Evolutionary conservation across 2,888 invertebrate genomes (phyloP), one percentile per base, ranked within the genome.

Genomic region (Aradus depressus): DNA sequence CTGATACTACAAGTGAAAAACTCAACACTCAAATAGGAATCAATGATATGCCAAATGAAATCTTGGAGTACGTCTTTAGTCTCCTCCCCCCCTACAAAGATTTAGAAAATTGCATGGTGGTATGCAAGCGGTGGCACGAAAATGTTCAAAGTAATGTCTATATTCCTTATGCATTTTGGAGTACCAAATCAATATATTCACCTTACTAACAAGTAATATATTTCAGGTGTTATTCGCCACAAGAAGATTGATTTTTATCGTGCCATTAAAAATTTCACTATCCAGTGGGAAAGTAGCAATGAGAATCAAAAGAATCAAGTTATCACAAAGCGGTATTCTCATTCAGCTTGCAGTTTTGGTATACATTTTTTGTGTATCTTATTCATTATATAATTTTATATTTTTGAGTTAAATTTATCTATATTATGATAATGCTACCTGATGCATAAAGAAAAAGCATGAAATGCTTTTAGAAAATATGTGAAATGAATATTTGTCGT

Each of bases 311-410:
- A 51, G 6, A 38, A 35, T 16, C 81, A 84, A 21, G 80, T 80
- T n/a, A 91, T 93, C 56, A 82, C 89, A 1, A 90, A 87, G 65
- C 76, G 93, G 55, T 92, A 91, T 70, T 91, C 92, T 0, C 95
- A 95, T 74, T 83, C 90, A 53, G 86, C 91, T 31, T 88, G 87
- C 64, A 75, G 84, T 39, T 75, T 83, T 64, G 79, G 67, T 66
- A 60, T 43, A n/a, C n/a, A n/a, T n/a, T n/a, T n/a, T n/a, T n/a
- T n/a, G n/a, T n/a, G n/a, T n/a, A n/a, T n/a, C n/a, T n/a, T n/a
- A n/a, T n/a, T n/a, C n/a, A n/a, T n/a, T n/a, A n/a, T n/a, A n/a
- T n/a, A n/a, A n/a, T n/a, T n/a, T n/a, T n/a, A n/a, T n/a, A n/a
- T n/a, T n/a, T n/a, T n/a, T n/a, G n/a, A n/a, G n/a, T n/a, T n/a